Percentiles rank a stretch among this genome's conserved stretches.
Conservation (phyloP, 2,888 invertebrate genomes). For the Archips crataeganus region DNA sequence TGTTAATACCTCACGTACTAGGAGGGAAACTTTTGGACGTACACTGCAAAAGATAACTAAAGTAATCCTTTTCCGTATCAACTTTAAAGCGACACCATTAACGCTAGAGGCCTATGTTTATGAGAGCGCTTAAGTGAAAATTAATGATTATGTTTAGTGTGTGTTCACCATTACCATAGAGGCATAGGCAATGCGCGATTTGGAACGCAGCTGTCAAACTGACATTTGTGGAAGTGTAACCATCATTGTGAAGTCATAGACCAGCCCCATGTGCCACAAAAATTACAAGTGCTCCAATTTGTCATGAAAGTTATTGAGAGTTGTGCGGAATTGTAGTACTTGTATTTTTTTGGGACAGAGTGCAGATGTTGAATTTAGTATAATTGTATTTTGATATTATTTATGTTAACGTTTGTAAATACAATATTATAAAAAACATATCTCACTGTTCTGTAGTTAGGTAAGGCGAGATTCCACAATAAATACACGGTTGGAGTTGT, state of each 20-base stretch:
- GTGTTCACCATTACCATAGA: conserved; percentile 58
- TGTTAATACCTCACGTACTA: no score
- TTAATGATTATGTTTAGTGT: conserved; percentile 33
- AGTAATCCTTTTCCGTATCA: no score
- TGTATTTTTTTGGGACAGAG: no score
- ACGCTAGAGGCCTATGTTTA: no score
- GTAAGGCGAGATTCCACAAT: conserved; percentile 70
- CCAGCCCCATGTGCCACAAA: no score
- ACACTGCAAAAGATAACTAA: no score
- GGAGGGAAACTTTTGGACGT: no score
- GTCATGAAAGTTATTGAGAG: no score
- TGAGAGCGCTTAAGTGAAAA: neutral
- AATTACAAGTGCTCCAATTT: no score
- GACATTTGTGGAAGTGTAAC: neutral
- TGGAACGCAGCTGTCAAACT: neutral
- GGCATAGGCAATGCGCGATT: neutral
- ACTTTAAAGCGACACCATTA: no score
- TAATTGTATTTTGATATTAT: conserved; percentile 83
- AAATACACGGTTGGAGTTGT: conserved; percentile 74
- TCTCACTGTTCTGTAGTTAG: conserved; percentile 81
- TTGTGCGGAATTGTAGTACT: no score
- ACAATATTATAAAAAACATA: conserved; percentile 77
- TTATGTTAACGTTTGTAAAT: conserved; percentile 84
- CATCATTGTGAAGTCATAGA: neutral
- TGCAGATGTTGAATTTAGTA: conserved; percentile 50